phyloP scores from a whole-genome alignment of 2,113 vertebrate genomes.

The Enhydra lutris region DNA sequence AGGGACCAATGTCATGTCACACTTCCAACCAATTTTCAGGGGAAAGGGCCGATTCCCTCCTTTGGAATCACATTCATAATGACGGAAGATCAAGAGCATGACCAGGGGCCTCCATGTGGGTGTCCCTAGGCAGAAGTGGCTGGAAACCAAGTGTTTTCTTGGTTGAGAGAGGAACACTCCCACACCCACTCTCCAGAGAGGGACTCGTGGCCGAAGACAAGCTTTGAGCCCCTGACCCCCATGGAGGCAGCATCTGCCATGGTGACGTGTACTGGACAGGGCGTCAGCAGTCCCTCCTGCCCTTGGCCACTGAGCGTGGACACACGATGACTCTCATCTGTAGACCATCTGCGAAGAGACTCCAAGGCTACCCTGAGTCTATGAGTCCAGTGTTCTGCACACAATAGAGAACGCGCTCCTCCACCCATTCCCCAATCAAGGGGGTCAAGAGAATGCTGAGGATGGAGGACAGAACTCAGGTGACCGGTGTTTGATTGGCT shows the following conservation, averaged over 20 bases:
- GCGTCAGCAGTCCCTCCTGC: background rate
- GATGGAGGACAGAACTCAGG: background rate
- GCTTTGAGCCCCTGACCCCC: background rate
- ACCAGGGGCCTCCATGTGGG: accelerated
- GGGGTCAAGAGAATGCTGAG: background rate
- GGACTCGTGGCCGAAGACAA: background rate
- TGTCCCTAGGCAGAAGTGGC: background rate
- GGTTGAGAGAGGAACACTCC: background rate
- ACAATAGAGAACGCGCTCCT: too few relatives aligned
- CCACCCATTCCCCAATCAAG: background rate
- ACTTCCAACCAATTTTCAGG: background rate
- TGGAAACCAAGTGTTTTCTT: background rate
- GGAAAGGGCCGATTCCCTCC: background rate
- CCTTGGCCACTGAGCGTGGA: accelerated
- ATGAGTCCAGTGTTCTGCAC: background rate
- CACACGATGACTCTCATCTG: background rate
- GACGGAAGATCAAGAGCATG: accelerated
- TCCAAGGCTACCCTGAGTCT: background rate
- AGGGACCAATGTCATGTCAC: background rate
- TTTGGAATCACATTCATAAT: background rate
- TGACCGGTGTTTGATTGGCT: background rate
- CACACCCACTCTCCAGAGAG: background rate
- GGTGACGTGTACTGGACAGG: background rate
- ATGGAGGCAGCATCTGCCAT: background rate
- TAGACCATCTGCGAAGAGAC: background rate